phyloP scores from a whole-genome alignment of 1,140 invertebrate species.

The Cydia strobilella region DNA sequence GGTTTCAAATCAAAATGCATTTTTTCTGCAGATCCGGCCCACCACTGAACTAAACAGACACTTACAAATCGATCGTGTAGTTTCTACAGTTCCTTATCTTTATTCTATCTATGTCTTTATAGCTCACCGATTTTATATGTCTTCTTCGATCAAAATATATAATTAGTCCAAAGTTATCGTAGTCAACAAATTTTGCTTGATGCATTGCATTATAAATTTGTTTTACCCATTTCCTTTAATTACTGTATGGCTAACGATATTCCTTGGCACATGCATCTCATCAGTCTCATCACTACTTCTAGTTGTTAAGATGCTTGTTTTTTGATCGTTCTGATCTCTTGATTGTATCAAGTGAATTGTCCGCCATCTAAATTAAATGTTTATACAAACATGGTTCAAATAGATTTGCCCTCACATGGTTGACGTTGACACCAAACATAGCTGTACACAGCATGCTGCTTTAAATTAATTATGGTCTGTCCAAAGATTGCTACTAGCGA shows the following conservation, averaged over 20 bases:
- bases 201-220: too few species aligned
- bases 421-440: not conserved
- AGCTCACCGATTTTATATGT: too few species aligned
- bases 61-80: too few species aligned
- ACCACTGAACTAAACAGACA: too few species aligned
- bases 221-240: too few species aligned
- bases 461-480: conserved; percentile 2
- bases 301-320: not conserved
- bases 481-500: not conserved
- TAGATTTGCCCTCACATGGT: not conserved
- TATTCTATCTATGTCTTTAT: too few species aligned
- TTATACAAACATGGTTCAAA: not conserved
- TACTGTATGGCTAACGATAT: not conserved
- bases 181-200: too few species aligned
- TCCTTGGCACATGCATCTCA: not conserved
- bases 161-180: too few species aligned
- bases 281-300: not conserved
- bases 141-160: too few species aligned
- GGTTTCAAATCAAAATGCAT: too few species aligned
- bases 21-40: too few species aligned
- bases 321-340: not conserved
- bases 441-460: not conserved
- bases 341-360: conserved; percentile 3
- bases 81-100: too few species aligned
- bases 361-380: conserved; percentile 9